Percentiles rank a stretch among this genome's conserved stretches.
These are phyloP conservation scores for Liparis tanakae DNA, from an alignment of 2,797 vertebrate genomes.

Conservation along the genomic window DNA sequence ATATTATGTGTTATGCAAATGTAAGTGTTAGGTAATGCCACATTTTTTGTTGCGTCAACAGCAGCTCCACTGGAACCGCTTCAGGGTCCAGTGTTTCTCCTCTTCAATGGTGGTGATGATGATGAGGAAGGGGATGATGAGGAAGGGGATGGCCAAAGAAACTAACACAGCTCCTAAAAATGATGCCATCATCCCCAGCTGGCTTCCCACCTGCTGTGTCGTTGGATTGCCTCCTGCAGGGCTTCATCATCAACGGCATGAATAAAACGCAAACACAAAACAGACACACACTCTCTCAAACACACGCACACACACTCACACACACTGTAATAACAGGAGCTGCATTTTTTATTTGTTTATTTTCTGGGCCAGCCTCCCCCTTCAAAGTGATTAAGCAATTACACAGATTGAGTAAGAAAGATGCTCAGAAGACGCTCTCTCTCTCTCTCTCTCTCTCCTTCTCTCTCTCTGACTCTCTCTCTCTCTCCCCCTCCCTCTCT, in stretches of 20 bases:
- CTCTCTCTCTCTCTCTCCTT: too few species aligned
- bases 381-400: slow-evolving; percentile 82
- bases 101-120: background rate
- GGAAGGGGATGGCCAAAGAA: background rate
- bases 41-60: background rate
- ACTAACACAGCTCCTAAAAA: background rate
- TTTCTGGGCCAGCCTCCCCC: slow-evolving; percentile 70
- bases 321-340: background rate
- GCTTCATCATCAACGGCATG: background rate
- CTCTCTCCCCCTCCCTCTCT: slow-evolving; percentile 51
- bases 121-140: too few species aligned
- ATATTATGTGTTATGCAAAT: too few species aligned
- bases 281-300: background rate
- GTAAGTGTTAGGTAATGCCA: background rate
- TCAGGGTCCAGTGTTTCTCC: slow-evolving; percentile 19
- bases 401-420: slow-evolving; percentile 70
- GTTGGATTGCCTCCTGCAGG: slow-evolving; percentile 28
- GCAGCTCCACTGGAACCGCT: slow-evolving; percentile 7
- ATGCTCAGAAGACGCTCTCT: slow-evolving; percentile 62
- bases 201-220: slow-evolving; percentile 49
- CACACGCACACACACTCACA: background rate
- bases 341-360: slow-evolving; percentile 46
- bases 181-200: slow-evolving; percentile 18
- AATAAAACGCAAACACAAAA: background rate
- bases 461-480: too few species aligned